Evolutionary conservation across 2,113 vertebrate species (phyloP).

Genomic region (Apeltes quadracus): DNA sequence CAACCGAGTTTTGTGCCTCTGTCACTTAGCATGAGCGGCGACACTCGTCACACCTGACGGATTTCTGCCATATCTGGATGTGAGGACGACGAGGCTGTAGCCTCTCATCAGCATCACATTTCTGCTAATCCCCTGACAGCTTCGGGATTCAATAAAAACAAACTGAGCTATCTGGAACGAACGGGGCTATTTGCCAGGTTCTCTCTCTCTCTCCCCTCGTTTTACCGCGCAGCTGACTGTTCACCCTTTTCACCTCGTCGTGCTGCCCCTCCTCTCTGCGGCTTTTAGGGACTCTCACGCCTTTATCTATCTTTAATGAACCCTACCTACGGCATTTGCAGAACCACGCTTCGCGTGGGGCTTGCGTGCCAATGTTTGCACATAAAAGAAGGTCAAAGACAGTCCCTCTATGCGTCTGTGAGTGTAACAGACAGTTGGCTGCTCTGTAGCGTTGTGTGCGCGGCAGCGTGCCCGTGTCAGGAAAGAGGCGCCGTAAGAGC

Average conservation of each 20-base stretch:
- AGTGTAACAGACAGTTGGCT: no score
- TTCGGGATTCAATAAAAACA: constrained; percentile 4
- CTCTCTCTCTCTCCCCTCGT: background rate
- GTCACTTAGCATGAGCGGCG: constrained; percentile 10
- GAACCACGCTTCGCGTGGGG: constrained; percentile 12
- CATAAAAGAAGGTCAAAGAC: background rate
- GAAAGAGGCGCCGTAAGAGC: background rate
- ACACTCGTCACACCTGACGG: constrained; percentile 9
- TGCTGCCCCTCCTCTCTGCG: background rate
- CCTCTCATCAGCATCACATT: constrained; percentile 24
- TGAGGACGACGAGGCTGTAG: constrained; percentile 10
- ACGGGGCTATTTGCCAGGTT: background rate
- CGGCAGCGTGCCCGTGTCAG: background rate
- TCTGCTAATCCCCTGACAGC: constrained; percentile 21
- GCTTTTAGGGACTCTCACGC: constrained; percentile 35
- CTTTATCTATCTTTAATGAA: constrained; percentile 48
- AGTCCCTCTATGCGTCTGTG: no score
- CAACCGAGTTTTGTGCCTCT: background rate
- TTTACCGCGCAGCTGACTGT: background rate
- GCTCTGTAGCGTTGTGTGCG: background rate
- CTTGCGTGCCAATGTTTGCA: constrained; percentile 17
- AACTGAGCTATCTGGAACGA: background rate
- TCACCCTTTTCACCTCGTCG: constrained; percentile 19
- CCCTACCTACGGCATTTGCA: constrained; percentile 1
- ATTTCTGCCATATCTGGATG: constrained; percentile 25